phyloP scores from a whole-genome alignment of 2,888 invertebrate species.

The Hypomecis punctinalis region DNA sequence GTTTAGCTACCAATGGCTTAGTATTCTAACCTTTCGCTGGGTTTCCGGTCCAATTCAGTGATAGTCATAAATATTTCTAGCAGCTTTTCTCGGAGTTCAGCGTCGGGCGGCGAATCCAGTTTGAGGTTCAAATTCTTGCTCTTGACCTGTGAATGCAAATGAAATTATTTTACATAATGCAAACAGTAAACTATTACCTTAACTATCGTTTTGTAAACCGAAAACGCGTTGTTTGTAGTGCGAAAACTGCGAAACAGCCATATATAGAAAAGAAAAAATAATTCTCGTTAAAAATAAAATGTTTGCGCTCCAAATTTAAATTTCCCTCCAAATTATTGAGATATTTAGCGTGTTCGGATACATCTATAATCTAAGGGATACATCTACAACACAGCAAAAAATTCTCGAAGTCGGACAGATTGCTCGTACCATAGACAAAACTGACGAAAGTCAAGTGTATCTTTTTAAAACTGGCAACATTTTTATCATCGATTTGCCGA shows the following conservation, averaged over 20 bases:
- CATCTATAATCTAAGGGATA: conserved; percentile 13
- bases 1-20: conserved; percentile 7
- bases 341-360: conserved; percentile 15
- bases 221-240: no score
- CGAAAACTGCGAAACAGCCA: no score
- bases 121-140: conserved; percentile 57
- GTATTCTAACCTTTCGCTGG: conserved; percentile 59
- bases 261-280: no score
- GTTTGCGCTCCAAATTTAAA: not conserved
- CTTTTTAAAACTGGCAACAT: conserved; percentile 56
- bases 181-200: not conserved
- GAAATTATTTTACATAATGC: not conserved
- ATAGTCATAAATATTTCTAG: conserved; percentile 66
- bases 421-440: conserved; percentile 38
- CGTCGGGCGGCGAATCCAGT: conserved; percentile 65
- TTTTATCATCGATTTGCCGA: conserved; percentile 68
- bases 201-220: no score
- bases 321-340: not conserved
- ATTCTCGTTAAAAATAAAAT: not conserved
- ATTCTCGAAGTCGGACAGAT: no score
- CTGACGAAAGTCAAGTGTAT: conserved; percentile 3
- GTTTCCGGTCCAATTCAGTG: conserved; percentile 58
- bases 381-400: not conserved
- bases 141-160: conserved; percentile 53
- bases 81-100: conserved; percentile 61